A percentile compares a stretch with the other conserved stretches of the same genome.
phyloP scores from a whole-genome alignment of 2,888 invertebrate genomes.

The Lasiommata megera region DNA sequence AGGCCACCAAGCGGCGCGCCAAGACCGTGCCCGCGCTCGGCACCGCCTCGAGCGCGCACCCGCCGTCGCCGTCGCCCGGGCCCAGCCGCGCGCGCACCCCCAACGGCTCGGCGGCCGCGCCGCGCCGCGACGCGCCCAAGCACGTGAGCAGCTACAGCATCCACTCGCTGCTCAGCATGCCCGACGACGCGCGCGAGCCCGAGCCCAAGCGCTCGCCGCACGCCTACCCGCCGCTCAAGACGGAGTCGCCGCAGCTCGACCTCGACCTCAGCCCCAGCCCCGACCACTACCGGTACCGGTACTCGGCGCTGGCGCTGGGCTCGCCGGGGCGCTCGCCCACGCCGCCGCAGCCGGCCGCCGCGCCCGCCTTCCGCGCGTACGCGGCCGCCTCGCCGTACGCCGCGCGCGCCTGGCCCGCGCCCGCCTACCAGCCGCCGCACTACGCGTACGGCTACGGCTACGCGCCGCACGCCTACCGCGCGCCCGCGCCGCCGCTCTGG shows the following conservation, averaged over 20 bases:
- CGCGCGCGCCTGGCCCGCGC: constrained; percentile 46
- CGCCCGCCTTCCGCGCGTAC: constrained; percentile 41
- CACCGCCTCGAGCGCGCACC: constrained; percentile 48
- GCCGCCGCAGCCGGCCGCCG: constrained; percentile 52
- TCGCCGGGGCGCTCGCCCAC: constrained; percentile 64
- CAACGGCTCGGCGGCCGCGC: constrained; percentile 42
- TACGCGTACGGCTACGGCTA: constrained; percentile 68
- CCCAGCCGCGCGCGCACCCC: constrained; percentile 47
- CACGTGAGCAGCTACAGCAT: constrained; percentile 91
- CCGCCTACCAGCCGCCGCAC: constrained; percentile 52
- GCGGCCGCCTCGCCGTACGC: constrained; percentile 35
- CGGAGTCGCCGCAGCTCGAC: constrained; percentile 65
- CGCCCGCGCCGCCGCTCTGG: constrained; percentile 66
- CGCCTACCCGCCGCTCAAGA: constrained; percentile 51
- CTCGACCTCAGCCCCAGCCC: constrained; percentile 71
- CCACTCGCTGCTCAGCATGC: constrained; percentile 89
- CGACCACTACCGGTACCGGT: constrained; percentile 65
- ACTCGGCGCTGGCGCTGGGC: constrained; percentile 54
- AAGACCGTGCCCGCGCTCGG: constrained; percentile 68
- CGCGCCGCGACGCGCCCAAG: constrained; percentile 53
- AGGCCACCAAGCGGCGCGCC: constrained; percentile 83
- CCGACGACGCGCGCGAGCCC: constrained; percentile 60
- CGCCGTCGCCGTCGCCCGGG: constrained; percentile 43
- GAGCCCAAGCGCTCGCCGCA: constrained; percentile 64
- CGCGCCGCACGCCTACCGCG: constrained; percentile 56